These are phyloP conservation scores for Brachypterus glaber DNA, from an alignment of 2,888 invertebrate species.

Conservation along the genomic window DNA sequence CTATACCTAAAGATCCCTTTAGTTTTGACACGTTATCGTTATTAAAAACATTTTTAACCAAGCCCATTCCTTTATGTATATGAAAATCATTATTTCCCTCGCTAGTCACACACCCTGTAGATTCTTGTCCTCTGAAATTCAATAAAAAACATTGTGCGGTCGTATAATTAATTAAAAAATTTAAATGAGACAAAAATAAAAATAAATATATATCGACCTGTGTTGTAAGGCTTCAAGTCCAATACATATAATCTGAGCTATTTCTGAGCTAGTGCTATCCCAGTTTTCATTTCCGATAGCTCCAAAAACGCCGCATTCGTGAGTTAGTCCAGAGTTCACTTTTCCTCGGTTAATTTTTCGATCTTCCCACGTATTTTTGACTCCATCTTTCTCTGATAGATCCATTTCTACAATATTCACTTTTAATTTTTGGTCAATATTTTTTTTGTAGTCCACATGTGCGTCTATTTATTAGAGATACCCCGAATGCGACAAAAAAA, in stretches of 20 bases:
- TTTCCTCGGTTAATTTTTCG: conserved; percentile 17
- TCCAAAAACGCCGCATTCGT: conserved; percentile 92
- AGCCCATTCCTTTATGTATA: conserved; percentile 89
- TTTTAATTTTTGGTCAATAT: no score
- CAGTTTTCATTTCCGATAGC: conserved; percentile 61
- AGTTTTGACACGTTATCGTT: conserved; percentile 79
- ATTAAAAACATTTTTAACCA: conserved; percentile 87
- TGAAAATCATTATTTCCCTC: conserved; percentile 73
- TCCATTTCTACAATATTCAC: no score
- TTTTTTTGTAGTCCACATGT: no score
- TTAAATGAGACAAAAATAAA: conserved; percentile 3
- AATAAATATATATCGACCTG: conserved; percentile 45
- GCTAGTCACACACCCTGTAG: conserved; percentile 92
- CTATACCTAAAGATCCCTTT: conserved; percentile 85
- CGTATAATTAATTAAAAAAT: background rate
- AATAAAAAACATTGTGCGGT: conserved; percentile 4
- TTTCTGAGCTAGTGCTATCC: conserved; percentile 50
- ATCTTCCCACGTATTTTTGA: conserved; percentile 16
- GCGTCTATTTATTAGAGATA: no score
- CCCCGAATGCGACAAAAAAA: no score
- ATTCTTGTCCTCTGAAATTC: conserved; percentile 86
- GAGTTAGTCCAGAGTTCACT: conserved; percentile 47
- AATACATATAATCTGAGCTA: conserved; percentile 82
- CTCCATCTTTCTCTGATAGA: no score
- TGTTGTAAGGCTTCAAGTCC: conserved; percentile 89